Base-by-base conservation (phyloP, 1,140 invertebrate species). In the Aphelenchoides fujianensis region DNA sequence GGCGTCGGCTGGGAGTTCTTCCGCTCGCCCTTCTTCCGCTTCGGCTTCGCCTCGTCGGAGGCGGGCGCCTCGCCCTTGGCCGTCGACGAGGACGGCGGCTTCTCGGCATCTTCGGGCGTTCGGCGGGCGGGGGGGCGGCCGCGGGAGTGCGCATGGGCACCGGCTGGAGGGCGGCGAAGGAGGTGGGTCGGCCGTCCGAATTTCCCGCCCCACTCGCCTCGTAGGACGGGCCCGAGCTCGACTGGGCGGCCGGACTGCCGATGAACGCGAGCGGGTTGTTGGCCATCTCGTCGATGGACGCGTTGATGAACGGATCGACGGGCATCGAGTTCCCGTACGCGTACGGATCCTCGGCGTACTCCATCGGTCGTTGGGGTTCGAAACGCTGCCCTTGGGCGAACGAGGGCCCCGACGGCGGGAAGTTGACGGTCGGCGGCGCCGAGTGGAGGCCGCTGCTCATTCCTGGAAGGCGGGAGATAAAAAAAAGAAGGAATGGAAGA, bases 401-500 rank as follows among this genome's bases (percentile, higher is more conserved):
- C 27, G 31, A 48, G 28, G 63, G 16, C n/a, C 16, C 9, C 37
- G 63, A 30, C 0, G 63, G 63, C 2, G 16, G 31, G 32, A 36
- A 66, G 31, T 12, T 31, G 7, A 66, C 31, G n/a, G 36, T 16
- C 53, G 63, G 63, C n/a, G 63, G 63, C 16, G 63, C 63, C 12
- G 63, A 66, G 53, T 66, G 63, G 23, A 66, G 31, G 16, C 63
- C 63, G 31, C 63, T 66, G 32, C 32, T 66, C 27, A 30, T 66
- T 66, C 59, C 59, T 61, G 36, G 36, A 61, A 16, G 31, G n/a
- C n/a, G 19, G 36, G 36, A 1, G 36, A 61, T 61, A 19, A 61
- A 61, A 48, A n/a, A 2, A 16, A 61, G 36, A 19, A 61, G n/a
- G 2, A n/a, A 61, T 16, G 27, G 16, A 16, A 19, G 30, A 19